Conservation (phyloP, 2,888 invertebrate genomes). For the Ptilodon capucinus region DNA sequence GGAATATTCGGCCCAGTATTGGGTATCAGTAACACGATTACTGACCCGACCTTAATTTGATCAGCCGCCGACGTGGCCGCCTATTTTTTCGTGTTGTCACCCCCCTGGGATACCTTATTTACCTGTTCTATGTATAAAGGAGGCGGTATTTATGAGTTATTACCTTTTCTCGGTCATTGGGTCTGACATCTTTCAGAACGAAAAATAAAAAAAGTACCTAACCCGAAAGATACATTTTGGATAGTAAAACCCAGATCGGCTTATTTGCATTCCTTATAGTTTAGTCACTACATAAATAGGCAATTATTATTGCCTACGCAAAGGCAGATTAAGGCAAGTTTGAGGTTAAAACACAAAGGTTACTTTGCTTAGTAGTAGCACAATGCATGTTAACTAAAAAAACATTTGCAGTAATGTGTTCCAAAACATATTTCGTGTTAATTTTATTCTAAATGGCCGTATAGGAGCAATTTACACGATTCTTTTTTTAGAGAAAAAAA, state of each 20-base stretch:
- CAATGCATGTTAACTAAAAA: no score
- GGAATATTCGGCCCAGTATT: constrained; percentile 70
- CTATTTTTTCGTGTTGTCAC: constrained; percentile 58
- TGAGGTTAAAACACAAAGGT: no score
- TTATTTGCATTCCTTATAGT: no score
- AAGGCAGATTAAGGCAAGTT: no score
- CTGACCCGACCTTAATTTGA: constrained; percentile 80
- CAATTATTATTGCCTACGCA: no score
- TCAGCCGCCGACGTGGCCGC: constrained; percentile 61
- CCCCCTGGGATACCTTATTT: constrained; percentile 55
- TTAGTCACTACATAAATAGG: no score
- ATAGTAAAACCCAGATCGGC: no score
- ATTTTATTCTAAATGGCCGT: constrained; percentile 6
- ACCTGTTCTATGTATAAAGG: constrained; percentile 47
- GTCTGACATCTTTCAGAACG: not conserved
- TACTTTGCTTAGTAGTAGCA: no score
- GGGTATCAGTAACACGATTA: constrained; percentile 80
- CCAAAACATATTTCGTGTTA: no score
- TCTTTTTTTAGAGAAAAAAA: constrained; percentile 23
- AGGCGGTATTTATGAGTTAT: constrained; percentile 30
- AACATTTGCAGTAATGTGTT: no score
- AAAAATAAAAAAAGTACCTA: not conserved
- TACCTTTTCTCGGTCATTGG: constrained; percentile 17
- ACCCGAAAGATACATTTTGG: no score
- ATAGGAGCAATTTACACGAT: constrained; percentile 31